A percentile compares a stretch with the other conserved stretches of the same genome.
Evolutionary conservation across 1,140 invertebrate genomes (phyloP).

Genomic region (Philaenus spumarius): DNA sequence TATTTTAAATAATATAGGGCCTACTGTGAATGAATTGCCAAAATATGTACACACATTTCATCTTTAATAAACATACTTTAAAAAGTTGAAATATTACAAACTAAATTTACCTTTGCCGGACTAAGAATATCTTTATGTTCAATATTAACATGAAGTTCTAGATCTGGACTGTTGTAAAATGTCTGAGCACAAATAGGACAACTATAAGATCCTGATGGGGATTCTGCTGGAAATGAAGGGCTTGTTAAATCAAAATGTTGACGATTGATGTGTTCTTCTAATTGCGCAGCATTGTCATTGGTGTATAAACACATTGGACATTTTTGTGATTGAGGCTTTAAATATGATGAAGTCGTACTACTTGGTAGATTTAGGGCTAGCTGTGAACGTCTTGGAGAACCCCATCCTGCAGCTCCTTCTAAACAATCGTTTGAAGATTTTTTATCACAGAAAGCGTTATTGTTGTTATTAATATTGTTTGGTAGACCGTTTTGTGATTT

Average conservation of each 20-base stretch:
- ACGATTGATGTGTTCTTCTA: conserved; percentile 79
- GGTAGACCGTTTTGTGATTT: conserved; percentile 35
- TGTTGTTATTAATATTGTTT: conserved; percentile 46
- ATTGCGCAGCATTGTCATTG: conserved; percentile 60
- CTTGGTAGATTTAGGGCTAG: conserved; percentile 44
- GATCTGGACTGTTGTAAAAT: conserved; percentile 64
- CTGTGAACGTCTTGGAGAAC: conserved; percentile 46
- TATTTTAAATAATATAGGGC: too few species aligned
- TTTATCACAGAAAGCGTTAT: conserved; percentile 34
- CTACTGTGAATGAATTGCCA: too few species aligned
- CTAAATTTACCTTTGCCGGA: conserved; percentile 37
- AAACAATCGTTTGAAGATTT: conserved; percentile 14
- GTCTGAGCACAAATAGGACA: conserved; percentile 67
- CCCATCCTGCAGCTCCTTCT: conserved; percentile 39
- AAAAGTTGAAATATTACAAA: too few species aligned
- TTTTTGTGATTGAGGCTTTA: conserved; percentile 42
- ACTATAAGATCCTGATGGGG: conserved; percentile 39
- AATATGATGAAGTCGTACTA: conserved; percentile 39
- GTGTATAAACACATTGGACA: conserved; percentile 77
- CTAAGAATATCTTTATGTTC: conserved; percentile 70
- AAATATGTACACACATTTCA: too few species aligned
- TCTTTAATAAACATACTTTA: too few species aligned
- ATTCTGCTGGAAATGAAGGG: conserved; percentile 52
- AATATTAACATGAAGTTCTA: conserved; percentile 79
- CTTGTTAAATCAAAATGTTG: conserved; percentile 79